Evolutionary conservation across 1,140 invertebrate species (phyloP), one percentile per base, ranked within the genome.

Genomic region (Hestina assimilis): DNA sequence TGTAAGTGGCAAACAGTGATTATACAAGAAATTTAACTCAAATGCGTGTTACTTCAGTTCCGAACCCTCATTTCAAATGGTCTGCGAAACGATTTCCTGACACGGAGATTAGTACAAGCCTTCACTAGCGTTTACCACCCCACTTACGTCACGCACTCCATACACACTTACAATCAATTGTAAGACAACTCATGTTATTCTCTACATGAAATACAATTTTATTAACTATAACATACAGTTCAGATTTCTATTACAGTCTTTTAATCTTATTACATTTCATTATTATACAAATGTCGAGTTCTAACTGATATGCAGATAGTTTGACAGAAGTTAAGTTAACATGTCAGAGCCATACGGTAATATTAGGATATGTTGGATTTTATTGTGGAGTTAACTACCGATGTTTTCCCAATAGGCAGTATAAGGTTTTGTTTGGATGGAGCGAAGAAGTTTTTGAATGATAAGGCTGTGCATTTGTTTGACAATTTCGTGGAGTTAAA

Each of bases 101-200:
- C 85, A 88, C 76, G 85, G 85, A 84, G 85, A 88, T 88, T 88
- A 88, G 85, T 83, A 88, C 85, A 85, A 86, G 82, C 79, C 82
- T 83, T 85, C 85, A 85, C 85, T 82, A 71, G 66, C 74, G 73
- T 72, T 83, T 82, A 79, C 78, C 75, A 74, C 81, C 83, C 83
- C 79, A 75, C 80, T 86, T 88, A 86, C 82, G 69, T 88, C 85
- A 88, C 85, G 85, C 83, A 88, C 85, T 85, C 72, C 69, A 81
- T 61, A 75, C 71, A 63, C 66, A 66, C 63, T 64, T 54, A 43
- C 52, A 61, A 63, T 61, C 65, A 62, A 57, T 72, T 69, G 73
- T 71, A 74, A 70, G 63, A 69, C 67, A 80, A 74, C 70, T 73
- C 67, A 63, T 60, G 38, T 52, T 45, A 29, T 53, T 59, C 50